Conservation (phyloP, 2,888 invertebrate genomes). For the Hetaerina titia region DNA sequence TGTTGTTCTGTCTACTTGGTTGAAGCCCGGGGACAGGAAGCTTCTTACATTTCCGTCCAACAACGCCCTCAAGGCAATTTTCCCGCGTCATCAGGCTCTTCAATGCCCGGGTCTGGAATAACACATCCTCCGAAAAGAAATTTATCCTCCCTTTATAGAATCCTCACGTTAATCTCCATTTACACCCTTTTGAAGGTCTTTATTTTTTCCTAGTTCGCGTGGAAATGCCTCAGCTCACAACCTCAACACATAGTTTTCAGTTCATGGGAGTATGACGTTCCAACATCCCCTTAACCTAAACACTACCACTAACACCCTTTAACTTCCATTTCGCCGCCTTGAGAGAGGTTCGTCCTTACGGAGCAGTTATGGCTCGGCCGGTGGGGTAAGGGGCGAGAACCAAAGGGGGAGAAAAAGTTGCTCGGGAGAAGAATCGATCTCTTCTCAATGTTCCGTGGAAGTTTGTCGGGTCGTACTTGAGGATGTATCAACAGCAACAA, state of each 20-base stretch:
- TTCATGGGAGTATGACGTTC: neutral
- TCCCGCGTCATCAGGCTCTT: neutral
- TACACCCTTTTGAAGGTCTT: neutral
- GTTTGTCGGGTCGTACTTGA: neutral
- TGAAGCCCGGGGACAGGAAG: neutral
- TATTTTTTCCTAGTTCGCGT: neutral
- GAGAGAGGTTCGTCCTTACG: neutral
- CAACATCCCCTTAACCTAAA: neutral
- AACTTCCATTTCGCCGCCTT: neutral
- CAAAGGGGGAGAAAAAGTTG: neutral
- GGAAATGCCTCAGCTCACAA: neutral
- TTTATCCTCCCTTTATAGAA: neutral
- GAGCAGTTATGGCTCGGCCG: neutral
- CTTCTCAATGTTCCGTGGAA: neutral
- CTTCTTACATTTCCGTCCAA: neutral
- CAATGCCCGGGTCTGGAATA: neutral
- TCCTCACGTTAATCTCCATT: neutral
- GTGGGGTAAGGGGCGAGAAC: neutral
- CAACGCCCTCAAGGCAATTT: neutral
- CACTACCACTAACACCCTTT: neutral
- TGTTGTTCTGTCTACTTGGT: neutral
- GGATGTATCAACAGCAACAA: neutral
- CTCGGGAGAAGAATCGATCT: neutral
- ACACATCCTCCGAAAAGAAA: neutral
- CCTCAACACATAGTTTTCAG: neutral